Conservation (phyloP, 1,140 invertebrate genomes). For the Dreissena polymorpha region DNA sequence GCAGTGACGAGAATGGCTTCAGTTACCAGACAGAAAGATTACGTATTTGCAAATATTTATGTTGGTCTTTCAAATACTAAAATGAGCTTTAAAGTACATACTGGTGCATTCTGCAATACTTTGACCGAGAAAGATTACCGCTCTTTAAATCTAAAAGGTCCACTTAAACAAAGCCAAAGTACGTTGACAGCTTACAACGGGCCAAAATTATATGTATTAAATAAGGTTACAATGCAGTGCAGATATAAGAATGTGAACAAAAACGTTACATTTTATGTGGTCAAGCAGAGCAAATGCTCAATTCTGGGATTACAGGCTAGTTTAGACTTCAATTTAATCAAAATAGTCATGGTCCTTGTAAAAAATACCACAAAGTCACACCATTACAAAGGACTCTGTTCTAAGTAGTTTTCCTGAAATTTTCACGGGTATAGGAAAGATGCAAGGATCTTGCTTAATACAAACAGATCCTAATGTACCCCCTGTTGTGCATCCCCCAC, state of each 20-base stretch:
- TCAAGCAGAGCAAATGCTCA: background rate
- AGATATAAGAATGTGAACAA: background rate
- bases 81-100: background rate
- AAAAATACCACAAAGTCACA: background rate
- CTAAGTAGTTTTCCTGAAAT: constrained; percentile 46
- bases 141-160: background rate
- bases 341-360: background rate
- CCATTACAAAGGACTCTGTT: background rate
- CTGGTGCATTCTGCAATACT: background rate
- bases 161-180: background rate
- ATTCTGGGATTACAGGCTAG: background rate
- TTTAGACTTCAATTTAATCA: background rate
- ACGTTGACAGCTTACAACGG: background rate
- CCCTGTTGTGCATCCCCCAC: constrained; percentile 63
- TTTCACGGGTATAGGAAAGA: constrained; percentile 56
- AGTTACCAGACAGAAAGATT: background rate
- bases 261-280: background rate
- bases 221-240: background rate
- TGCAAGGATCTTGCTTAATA: constrained; percentile 60
- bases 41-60: constrained; percentile 4
- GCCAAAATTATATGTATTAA: background rate
- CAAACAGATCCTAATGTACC: constrained; percentile 56
- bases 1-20: background rate
- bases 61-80: background rate
- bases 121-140: background rate